These are phyloP conservation scores for Neoitamus cyanurus DNA, from an alignment of 2,888 invertebrate genomes.

Conservation along the genomic window DNA sequence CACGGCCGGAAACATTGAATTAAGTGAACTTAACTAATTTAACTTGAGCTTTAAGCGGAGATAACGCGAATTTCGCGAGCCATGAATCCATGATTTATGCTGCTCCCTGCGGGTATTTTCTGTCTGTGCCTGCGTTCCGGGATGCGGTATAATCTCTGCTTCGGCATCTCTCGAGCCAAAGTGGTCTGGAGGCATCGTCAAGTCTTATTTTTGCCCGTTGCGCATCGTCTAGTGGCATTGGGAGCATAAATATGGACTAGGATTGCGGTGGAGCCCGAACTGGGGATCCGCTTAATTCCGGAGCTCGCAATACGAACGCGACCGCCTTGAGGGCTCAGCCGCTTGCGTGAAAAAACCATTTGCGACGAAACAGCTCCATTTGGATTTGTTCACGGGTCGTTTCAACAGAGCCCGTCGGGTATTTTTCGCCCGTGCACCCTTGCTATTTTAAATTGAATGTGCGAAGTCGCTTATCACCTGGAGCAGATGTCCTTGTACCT, in stretches of 20 bases:
- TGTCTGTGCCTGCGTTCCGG: slow-evolving; percentile 20
- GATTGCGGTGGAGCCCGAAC: neutral
- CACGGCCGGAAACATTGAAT: slow-evolving; percentile 49
- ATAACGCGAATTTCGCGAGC: slow-evolving; percentile 48
- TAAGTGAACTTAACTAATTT: slow-evolving; percentile 51
- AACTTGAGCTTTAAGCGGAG: slow-evolving; percentile 48
- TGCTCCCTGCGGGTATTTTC: slow-evolving; percentile 19
- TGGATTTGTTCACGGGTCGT: neutral
- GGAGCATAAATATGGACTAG: neutral
- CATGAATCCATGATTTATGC: slow-evolving; percentile 47
- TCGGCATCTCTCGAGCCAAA: neutral
- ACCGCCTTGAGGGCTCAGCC: neutral
- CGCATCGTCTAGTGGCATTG: neutral
- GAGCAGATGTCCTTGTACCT: neutral
- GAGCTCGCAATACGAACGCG: neutral
- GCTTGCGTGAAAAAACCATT: neutral
- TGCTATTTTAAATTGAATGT: neutral
- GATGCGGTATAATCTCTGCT: neutral
- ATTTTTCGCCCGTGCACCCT: neutral
- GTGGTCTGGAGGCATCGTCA: neutral
- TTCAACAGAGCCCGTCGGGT: neutral
- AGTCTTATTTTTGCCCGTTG: neutral
- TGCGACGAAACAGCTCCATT: neutral
- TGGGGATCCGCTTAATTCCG: neutral
- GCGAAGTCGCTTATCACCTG: neutral